Evolutionary conservation across 2,888 invertebrate genomes (phyloP), one percentile per base, ranked within the genome.

Genomic region (Lasioglossum leucozonium): DNA sequence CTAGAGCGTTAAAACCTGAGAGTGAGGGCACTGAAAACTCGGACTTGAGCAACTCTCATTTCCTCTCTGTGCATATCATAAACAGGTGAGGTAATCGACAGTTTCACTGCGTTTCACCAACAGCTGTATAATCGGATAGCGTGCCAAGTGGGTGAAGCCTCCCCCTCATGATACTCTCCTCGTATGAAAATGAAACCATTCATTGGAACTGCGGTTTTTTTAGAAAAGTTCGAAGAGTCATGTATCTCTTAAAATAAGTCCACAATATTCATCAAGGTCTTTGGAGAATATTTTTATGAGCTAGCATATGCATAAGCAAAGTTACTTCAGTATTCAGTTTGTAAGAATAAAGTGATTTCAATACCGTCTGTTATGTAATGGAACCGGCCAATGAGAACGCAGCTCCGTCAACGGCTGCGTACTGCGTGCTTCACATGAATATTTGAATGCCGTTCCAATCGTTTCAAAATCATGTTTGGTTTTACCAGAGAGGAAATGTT

Each of bases 381-480:
- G 8, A 6, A 18, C 37, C 26, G 16, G 30, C 81, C 65, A 81
- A 80, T 81, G 13, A 10, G 10, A 58, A 47, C 13, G 4, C 44
- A n/a, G 26, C 55, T 26, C 13, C 22, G 30, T 13, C 26, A 55
- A 0, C 4, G 69, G 37, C 37, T 30, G 13, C 58, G 22, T 62
- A 47, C 37, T n/a, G 10, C 40, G 22, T 26, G 51, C n/a, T 78
- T 11, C 44, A 62, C 13, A 4, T 6, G n/a, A 44, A 82, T 11
- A 13, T 69, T 16, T 18, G 13, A 13, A 72, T 26, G 16, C n/a
- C 22, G 42, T 83, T 76, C 67, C 2, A 44, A 51, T 62, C 42
- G 44, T 82, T 73, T 71, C 8, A 55, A 73, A 44, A 75, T 80
- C 26, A 67, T 26, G 44, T 72, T 81, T 30, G 30, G 2, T 30